Evolutionary conservation across 2,888 invertebrate genomes (phyloP).

Genomic region (Criorhina ranunculi): DNA sequence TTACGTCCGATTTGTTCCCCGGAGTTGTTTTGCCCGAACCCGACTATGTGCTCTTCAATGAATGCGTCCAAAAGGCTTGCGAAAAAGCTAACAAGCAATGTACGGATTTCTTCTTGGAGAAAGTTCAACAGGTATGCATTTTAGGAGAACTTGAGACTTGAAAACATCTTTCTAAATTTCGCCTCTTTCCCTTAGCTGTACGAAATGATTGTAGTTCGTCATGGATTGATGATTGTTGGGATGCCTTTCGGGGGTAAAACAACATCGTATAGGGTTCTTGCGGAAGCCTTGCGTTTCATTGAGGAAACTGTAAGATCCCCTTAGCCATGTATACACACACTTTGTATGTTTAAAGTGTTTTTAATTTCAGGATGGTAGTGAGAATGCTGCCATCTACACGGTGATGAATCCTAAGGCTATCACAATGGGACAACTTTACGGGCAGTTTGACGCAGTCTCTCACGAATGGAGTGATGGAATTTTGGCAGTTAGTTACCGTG

Average conservation of each 20-base stretch:
- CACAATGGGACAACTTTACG: slow-evolving; percentile 97
- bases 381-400: slow-evolving; percentile 91
- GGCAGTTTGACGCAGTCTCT: slow-evolving; percentile 96
- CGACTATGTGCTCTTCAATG: slow-evolving; percentile 90
- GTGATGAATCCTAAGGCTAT: slow-evolving; percentile 97
- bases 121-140: slow-evolving; percentile 87
- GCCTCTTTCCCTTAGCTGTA: slow-evolving; percentile 88
- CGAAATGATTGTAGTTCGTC: slow-evolving; percentile 97
- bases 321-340: background rate
- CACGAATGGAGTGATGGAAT: slow-evolving; percentile 98
- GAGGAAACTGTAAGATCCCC: slow-evolving; percentile 85
- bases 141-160: background rate
- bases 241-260: slow-evolving; percentile 97
- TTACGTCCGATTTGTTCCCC: slow-evolving; percentile 97
- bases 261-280: slow-evolving; percentile 92
- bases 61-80: slow-evolving; percentile 88
- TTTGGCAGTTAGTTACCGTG: slow-evolving; percentile 92
- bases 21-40: slow-evolving; percentile 91
- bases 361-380: slow-evolving; percentile 87
- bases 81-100: slow-evolving; percentile 91
- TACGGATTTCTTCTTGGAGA: slow-evolving; percentile 93
- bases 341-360: too few species aligned
- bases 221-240: slow-evolving; percentile 97
- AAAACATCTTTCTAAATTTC: too few species aligned
- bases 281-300: slow-evolving; percentile 90